Evolutionary conservation across 2,113 vertebrate genomes (phyloP), one percentile per base, ranked within the genome.

Genomic region (Corythoichthys haematopterus): DNA sequence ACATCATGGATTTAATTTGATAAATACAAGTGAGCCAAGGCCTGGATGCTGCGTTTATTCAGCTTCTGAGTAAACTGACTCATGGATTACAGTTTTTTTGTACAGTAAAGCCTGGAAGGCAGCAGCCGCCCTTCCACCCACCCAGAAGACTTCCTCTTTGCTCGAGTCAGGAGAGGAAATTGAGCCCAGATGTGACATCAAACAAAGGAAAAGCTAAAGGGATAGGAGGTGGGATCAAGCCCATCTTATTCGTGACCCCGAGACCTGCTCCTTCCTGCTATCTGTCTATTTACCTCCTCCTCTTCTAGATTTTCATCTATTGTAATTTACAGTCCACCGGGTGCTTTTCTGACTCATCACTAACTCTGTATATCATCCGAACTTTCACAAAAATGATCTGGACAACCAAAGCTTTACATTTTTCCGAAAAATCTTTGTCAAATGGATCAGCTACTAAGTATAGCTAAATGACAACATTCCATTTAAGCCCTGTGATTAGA

Each of bases 161-260:
- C 85, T 82, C 79, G 16, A 76, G 57, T 84, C 79, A 77, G 74
- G 55, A 70, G 69, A 84, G 86, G 77, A 91, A 90, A 91, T 86
- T 67, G 71, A 82, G 80, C 80, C 88, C 91, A 92, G 90, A 91
- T 92, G 91, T 89, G 85, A 84, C 85, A 87, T 91, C 90, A 91
- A 89, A 90, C 84, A 70, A 59, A 73, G 66, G 82, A 80, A 88
- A 87, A 86, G 82, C 85, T 82, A 70, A 71, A 58, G 79, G 88
- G 88, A 90, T 87, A 86, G 80, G 73, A 88, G 85, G 80, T 85
- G 82, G 84, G 88, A 90, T 89, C 80, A 84, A 84, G 73, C 84
- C 84, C 84, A 83, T 88, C 86, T 87, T 84, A 79, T 14, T 74
- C 71, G 20, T 88, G 89, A 88, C 88, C 90, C 78, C n/a, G 2